phyloP scores from a whole-genome alignment of 2,888 invertebrate genomes.

The Epinotia ramella region DNA sequence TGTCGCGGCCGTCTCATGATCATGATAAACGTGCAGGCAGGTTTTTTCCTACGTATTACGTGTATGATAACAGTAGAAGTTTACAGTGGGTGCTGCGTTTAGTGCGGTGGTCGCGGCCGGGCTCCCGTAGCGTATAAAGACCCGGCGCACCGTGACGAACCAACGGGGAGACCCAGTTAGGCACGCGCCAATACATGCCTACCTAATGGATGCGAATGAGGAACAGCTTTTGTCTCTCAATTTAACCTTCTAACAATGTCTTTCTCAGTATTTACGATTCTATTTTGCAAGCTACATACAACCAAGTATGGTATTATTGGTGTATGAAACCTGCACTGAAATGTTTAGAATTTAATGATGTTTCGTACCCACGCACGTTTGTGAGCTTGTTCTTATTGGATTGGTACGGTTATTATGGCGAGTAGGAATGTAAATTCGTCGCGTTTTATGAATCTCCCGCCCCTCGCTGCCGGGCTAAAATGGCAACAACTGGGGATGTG shows the following conservation, averaged over 20 bases:
- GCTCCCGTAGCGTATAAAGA: constrained; percentile 48
- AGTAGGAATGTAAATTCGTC: no score
- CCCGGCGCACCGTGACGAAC: constrained; percentile 51
- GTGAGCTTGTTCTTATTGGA: no score
- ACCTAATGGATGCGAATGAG: constrained; percentile 43
- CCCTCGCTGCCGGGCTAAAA: no score
- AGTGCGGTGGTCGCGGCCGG: constrained; percentile 35
- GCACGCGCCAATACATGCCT: constrained; percentile 53
- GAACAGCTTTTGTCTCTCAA: constrained; percentile 38
- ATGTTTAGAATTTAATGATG: no score
- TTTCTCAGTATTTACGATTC: constrained; percentile 4
- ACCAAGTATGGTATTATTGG: not conserved
- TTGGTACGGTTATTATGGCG: no score
- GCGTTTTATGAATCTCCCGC: no score
- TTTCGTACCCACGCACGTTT: no score
- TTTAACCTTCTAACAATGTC: constrained; percentile 37
- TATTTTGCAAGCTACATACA: not conserved
- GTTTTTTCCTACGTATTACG: no score
- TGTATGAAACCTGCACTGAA: not conserved
- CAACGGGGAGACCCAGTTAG: constrained; percentile 68
- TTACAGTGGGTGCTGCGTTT: not conserved
- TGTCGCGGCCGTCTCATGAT: no score
- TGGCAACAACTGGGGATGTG: no score
- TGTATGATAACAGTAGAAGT: not conserved
- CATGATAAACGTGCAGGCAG: no score